Conservation (phyloP, 2,888 invertebrate species). For the Unio pictorum region DNA sequence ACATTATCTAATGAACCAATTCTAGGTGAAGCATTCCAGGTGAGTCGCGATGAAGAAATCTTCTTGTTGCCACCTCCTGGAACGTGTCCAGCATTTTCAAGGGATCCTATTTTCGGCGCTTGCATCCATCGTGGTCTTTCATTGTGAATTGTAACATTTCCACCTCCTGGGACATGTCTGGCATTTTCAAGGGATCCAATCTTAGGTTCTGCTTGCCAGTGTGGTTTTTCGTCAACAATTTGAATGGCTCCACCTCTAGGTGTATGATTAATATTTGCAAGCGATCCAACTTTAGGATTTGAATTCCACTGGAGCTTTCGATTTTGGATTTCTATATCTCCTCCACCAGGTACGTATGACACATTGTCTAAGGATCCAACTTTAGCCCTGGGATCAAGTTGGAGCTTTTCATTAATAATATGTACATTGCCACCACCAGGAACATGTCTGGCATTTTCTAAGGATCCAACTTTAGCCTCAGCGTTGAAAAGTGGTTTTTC, state of each 20-base stretch:
- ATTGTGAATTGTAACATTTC: constrained; percentile 33
- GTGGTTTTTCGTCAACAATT: constrained; percentile 25
- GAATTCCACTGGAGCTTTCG: constrained; percentile 71
- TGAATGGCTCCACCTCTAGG: constrained; percentile 75
- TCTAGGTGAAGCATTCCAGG: constrained; percentile 49
- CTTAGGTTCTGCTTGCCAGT: constrained; percentile 38
- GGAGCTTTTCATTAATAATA: constrained; percentile 67
- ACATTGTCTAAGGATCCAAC: constrained; percentile 80
- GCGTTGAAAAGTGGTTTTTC: constrained; percentile 30
- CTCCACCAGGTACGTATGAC: constrained; percentile 26
- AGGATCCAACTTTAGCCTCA: constrained; percentile 51
- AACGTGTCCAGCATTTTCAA: constrained; percentile 23
- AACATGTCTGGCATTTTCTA: constrained; percentile 49
- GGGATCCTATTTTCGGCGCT: constrained; percentile 88
- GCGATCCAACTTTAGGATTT: constrained; percentile 90
- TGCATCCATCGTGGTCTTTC: constrained; percentile 75
- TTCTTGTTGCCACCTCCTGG: constrained; percentile 37
- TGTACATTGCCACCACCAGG: constrained; percentile 47
- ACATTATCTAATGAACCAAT: constrained; percentile 58
- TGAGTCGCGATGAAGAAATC: constrained; percentile 28
- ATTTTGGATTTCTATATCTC: constrained; percentile 30
- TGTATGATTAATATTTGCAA: constrained; percentile 86
- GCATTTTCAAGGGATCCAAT: constrained; percentile 52
- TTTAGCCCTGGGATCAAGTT: constrained; percentile 84
- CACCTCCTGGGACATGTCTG: constrained; percentile 38